These are phyloP conservation scores for Sylvia atricapilla DNA, from an alignment of 2,113 vertebrate genomes.

Conservation along the genomic window DNA sequence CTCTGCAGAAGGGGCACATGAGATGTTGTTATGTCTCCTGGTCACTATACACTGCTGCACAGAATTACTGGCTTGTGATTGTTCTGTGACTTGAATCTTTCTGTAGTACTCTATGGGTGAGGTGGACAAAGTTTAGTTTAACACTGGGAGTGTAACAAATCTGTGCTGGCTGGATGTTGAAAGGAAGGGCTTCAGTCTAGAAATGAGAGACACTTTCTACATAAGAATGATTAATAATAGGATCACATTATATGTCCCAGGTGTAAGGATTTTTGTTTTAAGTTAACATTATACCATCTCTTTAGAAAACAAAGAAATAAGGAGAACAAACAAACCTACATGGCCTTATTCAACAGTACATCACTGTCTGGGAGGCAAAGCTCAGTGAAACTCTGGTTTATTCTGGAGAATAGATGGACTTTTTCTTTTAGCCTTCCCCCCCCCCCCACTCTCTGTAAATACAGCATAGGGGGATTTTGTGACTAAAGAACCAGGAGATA, in stretches of 20 bases:
- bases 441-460: background rate
- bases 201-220: background rate
- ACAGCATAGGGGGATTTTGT: background rate
- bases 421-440: background rate
- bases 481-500: background rate
- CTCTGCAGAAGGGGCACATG: background rate
- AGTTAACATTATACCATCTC: background rate
- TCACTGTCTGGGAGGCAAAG: background rate
- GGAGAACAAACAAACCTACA: background rate
- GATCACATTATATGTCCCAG: background rate
- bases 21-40: background rate
- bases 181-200: background rate
- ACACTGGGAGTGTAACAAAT: background rate
- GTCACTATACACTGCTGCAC: background rate
- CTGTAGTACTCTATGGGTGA: background rate
- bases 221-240: background rate
- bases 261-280: background rate
- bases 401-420: background rate
- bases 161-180: background rate
- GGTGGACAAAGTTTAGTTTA: background rate
- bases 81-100: background rate
- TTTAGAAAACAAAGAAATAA: background rate
- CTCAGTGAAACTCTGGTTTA: background rate
- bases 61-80: background rate
- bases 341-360: background rate